phyloP scores from a whole-genome alignment of 2,888 invertebrate genomes.

The Griposia aprilina region DNA sequence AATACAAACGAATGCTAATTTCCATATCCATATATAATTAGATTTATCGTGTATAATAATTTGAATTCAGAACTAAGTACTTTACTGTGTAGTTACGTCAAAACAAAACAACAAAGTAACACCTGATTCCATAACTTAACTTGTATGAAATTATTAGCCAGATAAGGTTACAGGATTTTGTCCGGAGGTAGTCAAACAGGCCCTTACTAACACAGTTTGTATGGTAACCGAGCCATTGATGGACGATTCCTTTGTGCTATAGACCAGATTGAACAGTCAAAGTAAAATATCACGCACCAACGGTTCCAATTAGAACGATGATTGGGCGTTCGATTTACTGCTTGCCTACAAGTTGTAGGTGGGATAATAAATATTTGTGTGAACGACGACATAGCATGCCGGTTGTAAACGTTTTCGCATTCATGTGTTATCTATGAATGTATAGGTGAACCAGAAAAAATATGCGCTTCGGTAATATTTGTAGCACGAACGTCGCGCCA shows the following conservation, averaged over 20 bases:
- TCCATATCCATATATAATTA: no score
- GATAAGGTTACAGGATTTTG: not conserved
- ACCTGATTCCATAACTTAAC: not conserved
- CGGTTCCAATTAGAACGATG: not conserved
- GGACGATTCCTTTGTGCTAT: not conserved
- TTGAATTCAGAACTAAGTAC: no score
- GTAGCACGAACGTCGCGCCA: not conserved
- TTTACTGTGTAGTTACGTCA: no score
- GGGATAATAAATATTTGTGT: not conserved
- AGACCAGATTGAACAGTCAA: not conserved
- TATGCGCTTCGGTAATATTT: not conserved
- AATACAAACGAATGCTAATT: no score
- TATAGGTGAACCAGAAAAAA: not conserved
- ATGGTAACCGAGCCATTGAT: not conserved
- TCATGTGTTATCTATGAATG: not conserved
- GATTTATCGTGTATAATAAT: no score
- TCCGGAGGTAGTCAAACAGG: not conserved
- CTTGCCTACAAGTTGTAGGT: not conserved
- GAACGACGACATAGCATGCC: not conserved
- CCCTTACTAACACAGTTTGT: not conserved
- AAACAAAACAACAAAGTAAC: not conserved
- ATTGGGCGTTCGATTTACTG: not conserved
- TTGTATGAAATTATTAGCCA: not conserved
- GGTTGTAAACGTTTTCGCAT: not conserved
- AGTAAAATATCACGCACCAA: not conserved